Base-by-base conservation (phyloP, 2,113 vertebrate species). In the Willisornis vidua region DNA sequence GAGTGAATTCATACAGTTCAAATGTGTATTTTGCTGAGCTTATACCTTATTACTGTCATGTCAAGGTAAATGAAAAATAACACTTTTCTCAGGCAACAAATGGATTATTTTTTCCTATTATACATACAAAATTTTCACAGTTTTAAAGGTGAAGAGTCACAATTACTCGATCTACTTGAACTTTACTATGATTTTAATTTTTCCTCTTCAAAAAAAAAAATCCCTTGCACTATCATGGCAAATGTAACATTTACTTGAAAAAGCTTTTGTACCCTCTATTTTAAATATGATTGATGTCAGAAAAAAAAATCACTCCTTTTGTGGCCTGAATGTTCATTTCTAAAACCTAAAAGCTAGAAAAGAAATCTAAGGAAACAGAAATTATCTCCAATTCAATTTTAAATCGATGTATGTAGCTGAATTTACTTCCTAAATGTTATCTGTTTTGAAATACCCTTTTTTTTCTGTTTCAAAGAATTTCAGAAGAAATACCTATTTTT, bases 21-120 rank as follows among this genome's bases (percentile, higher is more conserved):
- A 66, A 55, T 35, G 35, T n/a, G 28, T 29, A 79, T 87, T 96
- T 84, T 96, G 37, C 48, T 93, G 37, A 43, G 58, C 23, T 45
- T 83, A 88, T 37, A 70, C 17, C 25, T 87, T 55, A 48, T 55
- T 59, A 74, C 59, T 51, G 7, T 46, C 43, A 37, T n/a, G 10
- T 46, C 37, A 82, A 26, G 3, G 11, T 85, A 83, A 58, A 45
- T 31, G 19, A 89, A 95, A 91, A 82, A 19, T 68, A 52, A 62
- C 33, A 8, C 5, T 45, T 77, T 72, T 89, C 37, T 54, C 28
- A 80, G 45, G 46, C n/a, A 25, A 80, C 2, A 91, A 65, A 48
- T 24, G 10, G 54, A 37, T 79, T 59, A 0, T 22, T 43, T 92
- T 58, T 61, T 3, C 20, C 28, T 22, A 17, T 71, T 74, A 18